phyloP scores from a whole-genome alignment of 2,888 invertebrate species.

The Salticus scenicus region DNA sequence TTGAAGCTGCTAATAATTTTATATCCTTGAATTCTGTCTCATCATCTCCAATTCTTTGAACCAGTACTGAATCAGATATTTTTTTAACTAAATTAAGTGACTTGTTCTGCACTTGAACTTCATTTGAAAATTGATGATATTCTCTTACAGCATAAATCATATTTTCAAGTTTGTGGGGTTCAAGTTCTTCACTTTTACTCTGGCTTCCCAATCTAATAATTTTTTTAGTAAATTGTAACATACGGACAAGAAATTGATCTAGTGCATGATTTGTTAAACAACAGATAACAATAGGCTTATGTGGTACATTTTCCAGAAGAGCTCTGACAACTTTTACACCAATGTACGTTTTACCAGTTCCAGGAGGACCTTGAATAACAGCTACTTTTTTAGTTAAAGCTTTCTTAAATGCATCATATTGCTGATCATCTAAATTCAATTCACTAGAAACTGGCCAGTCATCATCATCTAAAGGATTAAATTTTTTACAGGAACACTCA shows the following conservation, averaged over 20 bases:
- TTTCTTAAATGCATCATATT: constrained; percentile 73
- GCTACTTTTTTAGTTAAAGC: constrained; percentile 76
- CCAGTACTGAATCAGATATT: neutral
- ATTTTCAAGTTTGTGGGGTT: constrained; percentile 31
- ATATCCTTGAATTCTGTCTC: neutral
- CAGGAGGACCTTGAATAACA: constrained; percentile 84
- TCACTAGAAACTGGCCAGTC: constrained; percentile 78
- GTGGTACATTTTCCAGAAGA: constrained; percentile 80
- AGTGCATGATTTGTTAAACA: constrained; percentile 91
- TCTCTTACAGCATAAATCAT: neutral
- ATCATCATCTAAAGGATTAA: constrained; percentile 37
- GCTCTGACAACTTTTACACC: constrained; percentile 85
- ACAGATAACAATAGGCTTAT: constrained; percentile 83
- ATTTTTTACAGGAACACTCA: constrained; percentile 1
- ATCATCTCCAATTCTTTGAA: too few relatives aligned
- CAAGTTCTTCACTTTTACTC: constrained; percentile 79
- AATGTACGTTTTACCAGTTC: constrained; percentile 80
- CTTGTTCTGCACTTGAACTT: too few relatives aligned
- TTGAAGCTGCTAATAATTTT: constrained; percentile 1
- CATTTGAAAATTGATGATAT: too few relatives aligned
- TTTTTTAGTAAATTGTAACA: constrained; percentile 80
- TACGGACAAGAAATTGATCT: constrained; percentile 87
- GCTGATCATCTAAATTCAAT: constrained; percentile 80
- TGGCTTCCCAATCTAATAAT: constrained; percentile 84
- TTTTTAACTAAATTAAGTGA: neutral